Percentiles rank a stretch among this genome's conserved stretches.
Conservation (phyloP, 1,140 invertebrate genomes). For the Lanistes nyassanus region DNA sequence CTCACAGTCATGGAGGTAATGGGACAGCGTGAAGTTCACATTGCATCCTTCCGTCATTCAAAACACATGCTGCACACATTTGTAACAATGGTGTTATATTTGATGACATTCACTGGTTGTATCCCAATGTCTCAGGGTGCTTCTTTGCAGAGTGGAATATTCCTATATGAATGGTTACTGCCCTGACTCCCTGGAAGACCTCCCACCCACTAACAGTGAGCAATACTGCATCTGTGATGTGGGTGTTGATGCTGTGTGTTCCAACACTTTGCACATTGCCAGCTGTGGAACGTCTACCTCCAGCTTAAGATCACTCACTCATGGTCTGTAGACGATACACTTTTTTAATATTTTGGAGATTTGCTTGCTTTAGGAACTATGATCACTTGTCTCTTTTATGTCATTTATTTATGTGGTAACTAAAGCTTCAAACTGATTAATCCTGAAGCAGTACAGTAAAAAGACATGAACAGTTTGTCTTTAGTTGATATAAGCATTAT, state of each 20-base stretch:
- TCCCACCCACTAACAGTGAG: neutral
- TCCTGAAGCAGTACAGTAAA: too few species aligned
- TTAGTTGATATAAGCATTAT: too few species aligned
- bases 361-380: too few species aligned
- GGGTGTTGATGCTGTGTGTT: neutral
- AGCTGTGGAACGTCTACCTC: neutral
- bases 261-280: neutral
- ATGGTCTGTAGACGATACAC: neutral
- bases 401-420: too few species aligned
- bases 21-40: neutral
- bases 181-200: neutral
- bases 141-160: slow-evolving; percentile 4
- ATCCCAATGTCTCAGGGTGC: too few species aligned
- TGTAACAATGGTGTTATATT: too few species aligned
- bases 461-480: too few species aligned
- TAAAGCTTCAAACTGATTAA: too few species aligned
- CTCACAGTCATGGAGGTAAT: slow-evolving; percentile 46
- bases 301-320: slow-evolving; percentile 1
- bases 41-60: neutral
- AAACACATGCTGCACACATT: too few species aligned
- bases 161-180: slow-evolving; percentile 27
- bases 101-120: too few species aligned
- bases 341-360: too few species aligned
- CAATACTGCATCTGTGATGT: slow-evolving; percentile 8
- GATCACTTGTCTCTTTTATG: too few species aligned